A percentile compares a stretch with the other conserved stretches of the same genome.
Conservation (phyloP, 2,888 invertebrate species). For the Zeuzera pyrina region DNA sequence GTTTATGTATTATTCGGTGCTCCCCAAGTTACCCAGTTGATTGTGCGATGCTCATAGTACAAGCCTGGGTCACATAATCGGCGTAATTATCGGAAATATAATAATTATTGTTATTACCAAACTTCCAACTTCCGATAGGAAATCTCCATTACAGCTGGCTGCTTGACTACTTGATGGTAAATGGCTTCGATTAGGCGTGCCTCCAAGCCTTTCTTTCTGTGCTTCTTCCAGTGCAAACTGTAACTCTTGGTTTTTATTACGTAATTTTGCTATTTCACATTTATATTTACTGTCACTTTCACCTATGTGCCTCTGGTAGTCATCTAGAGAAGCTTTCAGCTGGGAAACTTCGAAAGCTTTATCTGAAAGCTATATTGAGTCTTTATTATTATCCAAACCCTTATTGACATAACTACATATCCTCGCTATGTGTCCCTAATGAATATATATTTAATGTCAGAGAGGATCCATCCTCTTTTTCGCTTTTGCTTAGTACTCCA, state of each 20-base stretch:
- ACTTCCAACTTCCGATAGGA: slow-evolving; percentile 72
- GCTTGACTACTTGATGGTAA: slow-evolving; percentile 54
- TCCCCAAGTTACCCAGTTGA: no score
- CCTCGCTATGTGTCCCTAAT: no score
- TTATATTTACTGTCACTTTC: slow-evolving; percentile 75
- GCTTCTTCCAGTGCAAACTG: slow-evolving; percentile 53
- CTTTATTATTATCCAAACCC: no score
- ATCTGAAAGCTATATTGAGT: slow-evolving; percentile 81
- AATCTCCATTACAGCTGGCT: slow-evolving; percentile 64
- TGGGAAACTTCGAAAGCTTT: slow-evolving; percentile 81
- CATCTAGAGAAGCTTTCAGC: slow-evolving; percentile 76
- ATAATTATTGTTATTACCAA: no score
- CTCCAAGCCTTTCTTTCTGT: slow-evolving; percentile 55
- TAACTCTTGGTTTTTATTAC: slow-evolving; percentile 69
- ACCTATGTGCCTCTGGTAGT: slow-evolving; percentile 77
- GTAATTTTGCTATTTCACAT: slow-evolving; percentile 72
- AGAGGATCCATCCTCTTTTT: no score
- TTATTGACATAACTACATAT: no score
- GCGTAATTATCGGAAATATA: no score
- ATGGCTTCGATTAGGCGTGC: slow-evolving; percentile 42
- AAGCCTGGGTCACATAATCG: no score
- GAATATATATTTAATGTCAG: no score
- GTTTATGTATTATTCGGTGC: no score
- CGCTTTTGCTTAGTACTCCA: no score
- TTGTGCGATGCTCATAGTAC: no score